Evolutionary conservation across 2,113 vertebrate species (phyloP).

Genomic region (Procavia capensis): DNA sequence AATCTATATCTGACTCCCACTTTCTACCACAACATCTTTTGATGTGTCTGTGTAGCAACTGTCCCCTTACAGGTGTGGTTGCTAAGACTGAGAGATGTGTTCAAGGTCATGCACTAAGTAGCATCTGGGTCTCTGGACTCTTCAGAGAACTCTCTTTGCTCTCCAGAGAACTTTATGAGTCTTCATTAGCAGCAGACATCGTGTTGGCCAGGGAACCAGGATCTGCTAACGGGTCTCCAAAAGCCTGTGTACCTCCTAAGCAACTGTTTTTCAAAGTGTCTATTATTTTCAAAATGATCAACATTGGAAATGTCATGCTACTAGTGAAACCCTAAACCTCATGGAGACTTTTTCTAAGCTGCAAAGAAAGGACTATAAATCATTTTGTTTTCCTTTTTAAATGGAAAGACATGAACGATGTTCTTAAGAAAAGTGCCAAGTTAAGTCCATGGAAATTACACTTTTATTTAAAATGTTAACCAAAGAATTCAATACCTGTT

Average conservation of each 20-base stretch:
- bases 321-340: neutral
- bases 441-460: neutral
- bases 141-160: fast-evolving
- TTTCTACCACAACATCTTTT: neutral
- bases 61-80: neutral
- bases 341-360: neutral
- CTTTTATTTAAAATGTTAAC: neutral
- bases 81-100: neutral
- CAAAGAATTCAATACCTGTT: too few species aligned
- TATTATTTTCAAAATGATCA: neutral
- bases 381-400: neutral
- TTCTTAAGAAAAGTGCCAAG: neutral
- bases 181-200: neutral
- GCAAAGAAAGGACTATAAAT: neutral
- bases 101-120: neutral
- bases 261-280: neutral
- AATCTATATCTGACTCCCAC: neutral
- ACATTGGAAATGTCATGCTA: neutral
- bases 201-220: neutral
- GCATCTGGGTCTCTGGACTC: neutral
- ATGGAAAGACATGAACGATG: neutral
- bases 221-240: neutral
- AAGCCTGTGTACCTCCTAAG: neutral
- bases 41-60: neutral
- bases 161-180: neutral